Percentiles rank a stretch among this genome's conserved stretches.
Conservation (phyloP, 2,113 vertebrate species). For the Bufo bufo region DNA sequence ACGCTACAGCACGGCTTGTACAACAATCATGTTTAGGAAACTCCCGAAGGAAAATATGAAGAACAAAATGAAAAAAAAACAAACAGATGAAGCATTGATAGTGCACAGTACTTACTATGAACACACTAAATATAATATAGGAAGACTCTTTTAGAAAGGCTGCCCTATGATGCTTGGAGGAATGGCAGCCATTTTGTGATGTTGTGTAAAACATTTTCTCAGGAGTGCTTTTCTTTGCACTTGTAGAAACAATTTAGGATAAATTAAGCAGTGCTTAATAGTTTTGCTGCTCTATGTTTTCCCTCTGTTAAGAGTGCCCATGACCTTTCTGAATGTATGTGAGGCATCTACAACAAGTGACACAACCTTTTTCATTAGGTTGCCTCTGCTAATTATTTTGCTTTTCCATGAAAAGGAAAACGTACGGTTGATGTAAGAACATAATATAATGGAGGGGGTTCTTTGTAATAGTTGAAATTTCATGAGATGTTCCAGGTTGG, state of each 20-base stretch:
- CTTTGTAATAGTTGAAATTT: constrained; percentile 12
- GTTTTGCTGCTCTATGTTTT: constrained; percentile 24
- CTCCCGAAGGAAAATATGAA: not conserved
- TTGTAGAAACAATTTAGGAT: constrained; percentile 32
- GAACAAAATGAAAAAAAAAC: not conserved
- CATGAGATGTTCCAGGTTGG: not conserved
- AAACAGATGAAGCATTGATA: not conserved
- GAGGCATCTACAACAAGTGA: constrained; percentile 25
- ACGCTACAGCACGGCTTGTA: not conserved
- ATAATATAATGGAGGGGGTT: not conserved
- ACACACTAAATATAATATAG: not conserved
- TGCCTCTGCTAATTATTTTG: constrained; percentile 2
- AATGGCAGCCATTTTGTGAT: constrained; percentile 31
- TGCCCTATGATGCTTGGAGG: constrained; percentile 1
- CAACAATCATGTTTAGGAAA: not conserved
- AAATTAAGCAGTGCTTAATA: constrained; percentile 44
- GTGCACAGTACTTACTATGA: not conserved
- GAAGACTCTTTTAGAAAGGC: not conserved
- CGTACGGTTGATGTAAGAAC: not conserved
- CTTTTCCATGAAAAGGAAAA: not conserved
- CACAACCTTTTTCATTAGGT: not conserved
- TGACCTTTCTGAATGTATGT: constrained; percentile 48
- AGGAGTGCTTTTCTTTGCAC: constrained; percentile 52
- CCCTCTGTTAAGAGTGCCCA: constrained; percentile 27
- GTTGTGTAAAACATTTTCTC: constrained; percentile 48